Conservation (phyloP, 2,888 invertebrate genomes). For the Drosophila villosipedis region DNA sequence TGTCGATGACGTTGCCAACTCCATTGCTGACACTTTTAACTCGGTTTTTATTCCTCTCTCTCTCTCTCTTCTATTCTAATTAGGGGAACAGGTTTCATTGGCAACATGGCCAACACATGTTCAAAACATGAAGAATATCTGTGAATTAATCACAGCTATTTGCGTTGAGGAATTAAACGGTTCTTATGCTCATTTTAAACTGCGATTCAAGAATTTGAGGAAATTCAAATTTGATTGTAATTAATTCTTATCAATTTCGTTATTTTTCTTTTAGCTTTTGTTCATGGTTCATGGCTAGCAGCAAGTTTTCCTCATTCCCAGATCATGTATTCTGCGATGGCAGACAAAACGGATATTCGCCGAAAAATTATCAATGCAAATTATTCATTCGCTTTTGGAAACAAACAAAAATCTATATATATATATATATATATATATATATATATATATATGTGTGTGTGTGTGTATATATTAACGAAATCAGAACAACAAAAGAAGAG, state of each 20-base stretch:
- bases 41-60: conserved; percentile 13
- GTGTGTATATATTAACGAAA: conserved; percentile 21
- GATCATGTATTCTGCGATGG: conserved; percentile 21
- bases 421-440: background rate
- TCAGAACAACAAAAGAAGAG: conserved; percentile 14
- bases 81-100: conserved; percentile 59
- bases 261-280: background rate
- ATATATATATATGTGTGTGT: background rate
- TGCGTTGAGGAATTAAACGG: background rate
- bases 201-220: background rate
- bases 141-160: conserved; percentile 38
- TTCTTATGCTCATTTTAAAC: background rate
- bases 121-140: conserved; percentile 13
- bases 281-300: background rate
- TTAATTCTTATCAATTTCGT: background rate
- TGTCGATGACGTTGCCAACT: conserved; percentile 33
- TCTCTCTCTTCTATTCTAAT: conserved; percentile 9
- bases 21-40: conserved; percentile 62
- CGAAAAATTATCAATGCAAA: conserved; percentile 55
- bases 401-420: conserved; percentile 20
- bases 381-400: conserved; percentile 13
- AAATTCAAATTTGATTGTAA: conserved; percentile 20
- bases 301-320: conserved; percentile 6
- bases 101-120: conserved; percentile 18
- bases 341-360: conserved; percentile 53